phyloP scores from a whole-genome alignment of 2,113 vertebrate genomes.

The Sclerurus mexicanus region DNA sequence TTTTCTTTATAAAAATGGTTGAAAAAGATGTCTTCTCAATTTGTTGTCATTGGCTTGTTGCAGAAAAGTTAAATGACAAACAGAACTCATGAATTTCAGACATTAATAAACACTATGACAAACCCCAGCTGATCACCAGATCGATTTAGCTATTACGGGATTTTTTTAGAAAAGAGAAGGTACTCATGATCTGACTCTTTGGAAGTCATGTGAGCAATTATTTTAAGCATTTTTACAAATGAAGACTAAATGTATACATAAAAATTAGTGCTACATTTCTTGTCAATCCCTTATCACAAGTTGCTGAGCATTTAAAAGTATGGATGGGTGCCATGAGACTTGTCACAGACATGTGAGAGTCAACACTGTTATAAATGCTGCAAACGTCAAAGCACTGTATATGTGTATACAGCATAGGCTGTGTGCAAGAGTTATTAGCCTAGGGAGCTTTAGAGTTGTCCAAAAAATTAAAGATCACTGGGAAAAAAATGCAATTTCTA shows the following conservation, averaged over 20 bases:
- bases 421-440: background rate
- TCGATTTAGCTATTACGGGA: background rate
- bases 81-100: background rate
- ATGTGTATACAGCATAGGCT: background rate
- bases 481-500: background rate
- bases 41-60: background rate
- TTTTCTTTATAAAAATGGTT: background rate
- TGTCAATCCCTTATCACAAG: background rate
- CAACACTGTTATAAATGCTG: background rate
- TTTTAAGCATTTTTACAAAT: background rate
- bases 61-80: background rate
- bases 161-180: background rate
- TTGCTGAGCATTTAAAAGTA: background rate
- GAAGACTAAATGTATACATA: background rate
- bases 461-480: background rate
- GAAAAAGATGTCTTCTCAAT: background rate
- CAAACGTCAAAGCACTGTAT: background rate
- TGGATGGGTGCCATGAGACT: background rate
- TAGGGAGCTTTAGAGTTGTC: background rate
- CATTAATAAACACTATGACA: background rate
- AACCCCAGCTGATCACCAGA: background rate
- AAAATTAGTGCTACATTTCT: background rate
- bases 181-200: background rate
- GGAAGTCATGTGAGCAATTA: background rate
- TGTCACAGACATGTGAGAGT: slow-evolving; percentile 1